Evolutionary conservation across 2,113 vertebrate species (phyloP).

Genomic region (Brienomyrus longianalis): DNA sequence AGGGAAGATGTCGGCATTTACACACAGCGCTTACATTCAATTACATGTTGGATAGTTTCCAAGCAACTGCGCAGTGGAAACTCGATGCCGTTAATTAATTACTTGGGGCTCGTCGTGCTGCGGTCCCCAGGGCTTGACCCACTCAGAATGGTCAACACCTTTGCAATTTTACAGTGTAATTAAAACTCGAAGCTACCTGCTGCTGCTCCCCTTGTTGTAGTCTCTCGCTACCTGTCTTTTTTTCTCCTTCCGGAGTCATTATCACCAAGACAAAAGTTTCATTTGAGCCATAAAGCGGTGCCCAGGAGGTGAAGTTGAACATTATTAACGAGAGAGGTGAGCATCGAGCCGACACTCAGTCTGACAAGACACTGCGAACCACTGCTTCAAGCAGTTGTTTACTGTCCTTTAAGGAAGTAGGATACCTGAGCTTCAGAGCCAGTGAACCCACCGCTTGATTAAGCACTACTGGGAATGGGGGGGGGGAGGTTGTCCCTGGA

Average conservation of each 20-base stretch:
- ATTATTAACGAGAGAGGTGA: conserved; percentile 44
- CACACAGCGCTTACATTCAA: conserved; percentile 3
- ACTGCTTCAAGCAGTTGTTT: conserved; percentile 63
- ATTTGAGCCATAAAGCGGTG: conserved; percentile 14
- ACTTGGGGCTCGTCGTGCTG: conserved; percentile 10
- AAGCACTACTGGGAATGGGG: conserved; percentile 64
- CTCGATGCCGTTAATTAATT: conserved; percentile 29
- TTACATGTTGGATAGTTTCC: conserved; percentile 12
- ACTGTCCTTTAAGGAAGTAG: conserved; percentile 55
- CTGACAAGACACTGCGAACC: conserved; percentile 43
- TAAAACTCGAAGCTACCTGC: neutral
- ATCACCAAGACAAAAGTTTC: neutral
- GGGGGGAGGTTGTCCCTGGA: conserved; percentile 51
- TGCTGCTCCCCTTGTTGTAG: neutral
- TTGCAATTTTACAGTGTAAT: conserved; percentile 22
- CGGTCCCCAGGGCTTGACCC: conserved; percentile 15
- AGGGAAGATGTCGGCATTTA: conserved; percentile 2
- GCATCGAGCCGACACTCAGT: conserved; percentile 45
- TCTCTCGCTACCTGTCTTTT: neutral
- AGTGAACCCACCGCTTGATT: conserved; percentile 71
- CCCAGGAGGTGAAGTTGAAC: conserved; percentile 40
- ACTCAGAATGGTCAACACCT: conserved; percentile 29
- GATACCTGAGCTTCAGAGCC: conserved; percentile 70
- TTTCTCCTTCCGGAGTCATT: neutral
- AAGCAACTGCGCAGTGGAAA: neutral